Conservation (phyloP, 2,797 vertebrate genomes). For the Carapus acus region DNA sequence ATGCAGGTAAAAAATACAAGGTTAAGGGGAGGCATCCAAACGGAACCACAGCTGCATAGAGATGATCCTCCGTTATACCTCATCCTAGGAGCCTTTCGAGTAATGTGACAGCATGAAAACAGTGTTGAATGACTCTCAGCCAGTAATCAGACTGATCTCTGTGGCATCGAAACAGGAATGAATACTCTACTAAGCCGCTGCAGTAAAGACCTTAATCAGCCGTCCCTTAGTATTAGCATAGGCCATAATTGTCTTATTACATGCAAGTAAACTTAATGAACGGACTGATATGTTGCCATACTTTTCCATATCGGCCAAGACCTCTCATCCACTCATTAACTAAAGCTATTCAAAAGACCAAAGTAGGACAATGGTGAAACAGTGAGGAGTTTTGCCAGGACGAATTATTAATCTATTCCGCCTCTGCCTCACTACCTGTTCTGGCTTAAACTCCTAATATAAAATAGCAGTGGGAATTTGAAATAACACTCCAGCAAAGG, state of each 20-base stretch:
- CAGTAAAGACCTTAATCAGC: neutral
- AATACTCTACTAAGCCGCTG: neutral
- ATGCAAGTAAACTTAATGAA: neutral
- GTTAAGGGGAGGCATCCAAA: too few species aligned
- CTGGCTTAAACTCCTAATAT: conserved; percentile 1
- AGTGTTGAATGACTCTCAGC: neutral
- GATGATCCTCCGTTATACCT: too few species aligned
- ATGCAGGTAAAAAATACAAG: too few species aligned
- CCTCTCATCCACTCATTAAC: neutral
- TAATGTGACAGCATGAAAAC: too few species aligned
- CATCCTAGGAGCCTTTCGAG: too few species aligned
- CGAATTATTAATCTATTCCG: conserved; percentile 24
- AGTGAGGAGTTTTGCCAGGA: neutral
- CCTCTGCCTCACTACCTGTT: conserved; percentile 9
- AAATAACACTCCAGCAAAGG: conserved; percentile 12
- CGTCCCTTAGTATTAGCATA: neutral
- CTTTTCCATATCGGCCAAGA: neutral
- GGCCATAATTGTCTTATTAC: neutral
- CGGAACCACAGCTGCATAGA: too few species aligned
- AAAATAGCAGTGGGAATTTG: conserved; percentile 14
- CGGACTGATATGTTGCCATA: neutral
- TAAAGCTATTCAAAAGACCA: neutral
- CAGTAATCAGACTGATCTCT: neutral
- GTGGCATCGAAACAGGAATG: neutral
- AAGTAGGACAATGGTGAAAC: neutral